Percentiles rank a stretch among this genome's conserved stretches.
Conservation (phyloP, 1,140 invertebrate genomes). For the Heliconius nattereri region DNA sequence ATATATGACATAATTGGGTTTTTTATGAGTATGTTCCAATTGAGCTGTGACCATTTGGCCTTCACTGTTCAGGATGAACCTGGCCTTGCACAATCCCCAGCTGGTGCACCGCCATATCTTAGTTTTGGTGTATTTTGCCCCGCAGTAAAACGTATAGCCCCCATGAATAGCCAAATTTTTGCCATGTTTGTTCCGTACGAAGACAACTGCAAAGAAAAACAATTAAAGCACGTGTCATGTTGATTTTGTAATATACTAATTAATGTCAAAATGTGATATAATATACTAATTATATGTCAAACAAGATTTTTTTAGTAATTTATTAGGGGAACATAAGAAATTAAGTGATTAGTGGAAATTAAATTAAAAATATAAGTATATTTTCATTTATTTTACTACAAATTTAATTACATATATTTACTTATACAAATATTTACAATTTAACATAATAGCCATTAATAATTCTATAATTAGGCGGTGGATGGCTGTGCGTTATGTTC, state of each 20-base stretch:
- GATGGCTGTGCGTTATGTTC: slow-evolving; percentile 38
- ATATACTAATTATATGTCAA: too few relatives aligned
- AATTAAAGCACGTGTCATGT: not conserved
- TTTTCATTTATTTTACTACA: not conserved
- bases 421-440: slow-evolving; percentile 32
- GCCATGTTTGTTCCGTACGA: slow-evolving; percentile 47
- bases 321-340: too few relatives aligned
- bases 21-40: slow-evolving; percentile 41
- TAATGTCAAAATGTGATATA: too few relatives aligned
- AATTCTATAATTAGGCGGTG: slow-evolving; percentile 31
- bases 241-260: not conserved
- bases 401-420: not conserved
- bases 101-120: slow-evolving; percentile 55
- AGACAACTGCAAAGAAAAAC: slow-evolving; percentile 40
- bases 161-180: slow-evolving; percentile 50
- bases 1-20: slow-evolving; percentile 40
- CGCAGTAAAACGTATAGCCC: slow-evolving; percentile 53
- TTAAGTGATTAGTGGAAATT: too few relatives aligned
- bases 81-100: slow-evolving; percentile 51
- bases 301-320: too few relatives aligned
- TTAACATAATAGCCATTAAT: slow-evolving; percentile 44
- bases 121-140: slow-evolving; percentile 36
- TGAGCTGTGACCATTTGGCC: slow-evolving; percentile 42
- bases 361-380: too few relatives aligned
- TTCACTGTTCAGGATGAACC: slow-evolving; percentile 45